These are phyloP conservation scores for Fundulus diaphanus DNA, from an alignment of 2,797 vertebrate species.

Conservation along the genomic window DNA sequence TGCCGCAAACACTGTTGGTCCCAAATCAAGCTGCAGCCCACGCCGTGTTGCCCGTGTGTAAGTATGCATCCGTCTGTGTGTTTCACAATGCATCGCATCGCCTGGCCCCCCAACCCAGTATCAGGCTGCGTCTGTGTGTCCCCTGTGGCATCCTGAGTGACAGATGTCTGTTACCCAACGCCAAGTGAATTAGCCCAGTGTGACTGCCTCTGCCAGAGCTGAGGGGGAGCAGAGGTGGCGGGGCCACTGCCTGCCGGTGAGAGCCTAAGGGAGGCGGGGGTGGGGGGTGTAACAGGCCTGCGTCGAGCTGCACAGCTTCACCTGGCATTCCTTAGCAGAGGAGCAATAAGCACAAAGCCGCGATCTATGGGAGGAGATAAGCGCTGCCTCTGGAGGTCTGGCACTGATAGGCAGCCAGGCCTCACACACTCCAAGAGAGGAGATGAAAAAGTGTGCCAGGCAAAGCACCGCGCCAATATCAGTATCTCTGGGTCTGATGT, in stretches of 20 bases:
- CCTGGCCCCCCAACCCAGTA: constrained; percentile 42
- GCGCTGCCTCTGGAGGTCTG: constrained; percentile 70
- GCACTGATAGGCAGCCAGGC: constrained; percentile 61
- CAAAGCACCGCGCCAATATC: constrained; percentile 50
- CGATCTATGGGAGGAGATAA: constrained; percentile 74
- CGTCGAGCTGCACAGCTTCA: constrained; percentile 55
- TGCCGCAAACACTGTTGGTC: constrained; percentile 6
- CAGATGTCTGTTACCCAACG: constrained; percentile 83
- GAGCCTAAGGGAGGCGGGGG: constrained; percentile 45
- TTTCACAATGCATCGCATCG: constrained; percentile 68
- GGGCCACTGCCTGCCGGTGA: constrained; percentile 48
- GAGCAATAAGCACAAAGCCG: constrained; percentile 60
- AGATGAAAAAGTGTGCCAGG: constrained; percentile 66
- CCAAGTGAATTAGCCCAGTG: constrained; percentile 81
- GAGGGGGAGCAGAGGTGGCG: constrained; percentile 49
- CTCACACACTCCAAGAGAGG: constrained; percentile 58
- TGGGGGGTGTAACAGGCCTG: constrained; percentile 35
- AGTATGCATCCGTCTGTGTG: constrained; percentile 61
- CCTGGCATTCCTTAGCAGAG: constrained; percentile 80
- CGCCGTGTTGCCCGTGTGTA: constrained; percentile 40
- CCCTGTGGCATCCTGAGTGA: constrained; percentile 77
- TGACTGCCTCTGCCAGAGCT: constrained; percentile 64
- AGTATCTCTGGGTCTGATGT: constrained; percentile 57
- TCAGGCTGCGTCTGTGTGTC: constrained; percentile 68
- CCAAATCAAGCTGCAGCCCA: constrained; percentile 2